phyloP scores from a whole-genome alignment of 2,888 invertebrate genomes.

The Endomychus coccineus region DNA sequence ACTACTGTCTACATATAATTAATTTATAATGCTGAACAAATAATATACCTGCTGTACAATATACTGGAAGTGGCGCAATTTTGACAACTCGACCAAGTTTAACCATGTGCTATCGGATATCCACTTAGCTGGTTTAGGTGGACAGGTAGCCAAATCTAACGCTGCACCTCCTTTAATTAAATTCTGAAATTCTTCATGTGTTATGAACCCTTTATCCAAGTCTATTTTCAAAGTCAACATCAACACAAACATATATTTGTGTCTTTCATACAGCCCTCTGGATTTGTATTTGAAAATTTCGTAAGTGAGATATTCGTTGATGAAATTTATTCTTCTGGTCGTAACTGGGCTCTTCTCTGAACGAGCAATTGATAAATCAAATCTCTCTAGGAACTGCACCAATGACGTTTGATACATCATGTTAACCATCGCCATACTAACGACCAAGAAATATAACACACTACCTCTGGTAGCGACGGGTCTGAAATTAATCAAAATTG shows the following conservation, averaged over 20 bases:
- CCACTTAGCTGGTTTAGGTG: constrained; percentile 75
- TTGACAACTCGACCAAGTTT: constrained; percentile 71
- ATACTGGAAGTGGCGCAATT: constrained; percentile 57
- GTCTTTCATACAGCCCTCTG: constrained; percentile 75
- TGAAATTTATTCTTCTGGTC: constrained; percentile 57
- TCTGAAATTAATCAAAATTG: no score
- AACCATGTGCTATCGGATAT: constrained; percentile 82
- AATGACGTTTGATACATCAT: constrained; percentile 87
- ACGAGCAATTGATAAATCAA: constrained; percentile 72
- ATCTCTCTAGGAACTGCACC: constrained; percentile 76
- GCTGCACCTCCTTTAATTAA: constrained; percentile 72
- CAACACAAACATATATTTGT: constrained; percentile 78
- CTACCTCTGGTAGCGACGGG: constrained; percentile 80
- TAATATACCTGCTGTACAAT: constrained; percentile 52
- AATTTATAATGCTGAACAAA: neutral
- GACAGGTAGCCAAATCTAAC: constrained; percentile 72
- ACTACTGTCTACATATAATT: no score
- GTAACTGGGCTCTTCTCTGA: constrained; percentile 60
- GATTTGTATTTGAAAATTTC: constrained; percentile 75
- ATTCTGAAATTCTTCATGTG: constrained; percentile 72
- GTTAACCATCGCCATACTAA: constrained; percentile 82
- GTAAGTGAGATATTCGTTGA: constrained; percentile 75
- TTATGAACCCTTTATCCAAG: constrained; percentile 58
- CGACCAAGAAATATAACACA: constrained; percentile 77
- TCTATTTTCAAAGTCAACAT: constrained; percentile 77